Base-by-base conservation (phyloP, 1,140 invertebrate genomes). In the Hycleus cichorii region DNA sequence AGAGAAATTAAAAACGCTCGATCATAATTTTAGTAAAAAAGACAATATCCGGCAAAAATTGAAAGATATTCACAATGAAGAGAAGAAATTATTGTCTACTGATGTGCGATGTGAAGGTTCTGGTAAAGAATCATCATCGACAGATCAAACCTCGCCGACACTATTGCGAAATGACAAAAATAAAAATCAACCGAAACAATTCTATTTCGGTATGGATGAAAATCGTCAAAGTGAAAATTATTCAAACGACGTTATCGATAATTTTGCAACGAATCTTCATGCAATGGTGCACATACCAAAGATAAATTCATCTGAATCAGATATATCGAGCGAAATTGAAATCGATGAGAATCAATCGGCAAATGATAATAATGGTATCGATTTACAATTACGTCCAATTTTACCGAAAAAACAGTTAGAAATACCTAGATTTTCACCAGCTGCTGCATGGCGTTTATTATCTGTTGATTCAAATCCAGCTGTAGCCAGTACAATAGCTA, bases 391-490 rank as follows among this genome's bases (percentile, higher is more conserved):
- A 53, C 77, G 89, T 1, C 89, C 89, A 2, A 89, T 86, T 0
- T 67, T 91, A 53, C 90, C 89, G 1, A 86, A 88, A 63, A 87
- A 89, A 63, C 83, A 84, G 65, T 76, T 82, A 9, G 83, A 87
- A 54, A 83, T 88, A 18, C 87, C 89, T 0, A 73, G 86, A 57
- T 91, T 92, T 74, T 91, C 88, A 10, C 89, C 90, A 2, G 82
- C 85, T 0, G 81, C 87, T n/a, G 90, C 89, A 0, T 93, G 89
- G 90, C 79, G 85, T 62, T 79, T 86, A 24, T 75, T 93, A 4
- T 82, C 82, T 42, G 57, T 73, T 11, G 69, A 74, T 57, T 59
- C 66, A 6, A 66, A 68, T 44, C 47, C 59, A 11, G 48, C 59
- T 4, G 32, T 32, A 32, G 47, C 59, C 38, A 65, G 62, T 50